phyloP scores from a whole-genome alignment of 2,113 vertebrate genomes.

The Dipodomys spectabilis region DNA sequence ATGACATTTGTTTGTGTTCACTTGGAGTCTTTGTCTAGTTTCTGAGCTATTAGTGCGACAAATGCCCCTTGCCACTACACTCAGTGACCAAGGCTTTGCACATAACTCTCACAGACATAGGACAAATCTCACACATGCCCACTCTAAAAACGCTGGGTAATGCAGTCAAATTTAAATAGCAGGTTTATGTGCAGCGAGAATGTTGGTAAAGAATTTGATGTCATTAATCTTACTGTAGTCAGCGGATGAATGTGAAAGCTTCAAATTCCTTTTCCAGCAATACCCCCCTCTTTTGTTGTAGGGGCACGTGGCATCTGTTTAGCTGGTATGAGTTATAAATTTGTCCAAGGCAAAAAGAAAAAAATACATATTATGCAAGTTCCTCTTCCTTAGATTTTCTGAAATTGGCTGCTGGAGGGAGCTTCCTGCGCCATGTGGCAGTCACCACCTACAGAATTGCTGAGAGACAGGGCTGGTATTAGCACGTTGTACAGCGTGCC shows the following conservation, averaged over 20 bases:
- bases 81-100: not conserved
- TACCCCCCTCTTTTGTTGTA: not conserved
- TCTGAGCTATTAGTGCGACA: not conserved
- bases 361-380: not conserved
- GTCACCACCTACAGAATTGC: not conserved
- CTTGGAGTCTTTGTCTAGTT: not conserved
- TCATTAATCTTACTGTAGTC: not conserved
- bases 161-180: not conserved
- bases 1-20: not conserved
- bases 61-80: not conserved
- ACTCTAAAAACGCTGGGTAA: not conserved
- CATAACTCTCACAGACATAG: not conserved
- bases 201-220: not conserved
- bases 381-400: slow-evolving; percentile 53
- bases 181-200: not conserved
- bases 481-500: not conserved
- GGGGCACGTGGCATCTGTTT: not conserved
- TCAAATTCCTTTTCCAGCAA: not conserved
- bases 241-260: not conserved
- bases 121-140: not conserved
- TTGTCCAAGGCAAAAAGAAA: not conserved
- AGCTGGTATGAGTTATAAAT: slow-evolving; percentile 19
- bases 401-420: not conserved
- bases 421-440: not conserved
- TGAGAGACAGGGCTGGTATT: not conserved